These are phyloP conservation scores for Coracias cyanogaster DNA, from an alignment of 2,797 vertebrate species.

Conservation along the genomic window DNA sequence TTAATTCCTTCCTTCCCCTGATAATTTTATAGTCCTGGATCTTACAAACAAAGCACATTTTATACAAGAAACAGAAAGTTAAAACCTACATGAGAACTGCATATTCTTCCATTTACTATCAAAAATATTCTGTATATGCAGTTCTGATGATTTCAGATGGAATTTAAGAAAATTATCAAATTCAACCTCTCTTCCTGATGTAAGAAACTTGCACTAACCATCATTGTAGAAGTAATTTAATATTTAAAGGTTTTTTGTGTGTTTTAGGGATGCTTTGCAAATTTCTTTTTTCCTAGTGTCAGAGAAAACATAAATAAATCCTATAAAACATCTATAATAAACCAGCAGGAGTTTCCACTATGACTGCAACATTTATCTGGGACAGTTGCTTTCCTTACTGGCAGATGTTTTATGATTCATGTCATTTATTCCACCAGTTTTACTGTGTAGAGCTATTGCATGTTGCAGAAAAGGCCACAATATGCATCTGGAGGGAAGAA, in stretches of 20 bases:
- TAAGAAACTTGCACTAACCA: not conserved
- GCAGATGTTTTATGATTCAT: not conserved
- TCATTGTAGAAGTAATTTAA: not conserved
- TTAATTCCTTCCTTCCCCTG: not conserved
- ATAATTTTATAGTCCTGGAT: not conserved
- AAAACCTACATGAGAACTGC: not conserved
- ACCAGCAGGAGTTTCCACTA: not conserved
- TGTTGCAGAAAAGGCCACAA: not conserved
- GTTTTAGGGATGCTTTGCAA: not conserved
- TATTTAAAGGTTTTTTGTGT: not conserved
- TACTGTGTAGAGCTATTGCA: not conserved
- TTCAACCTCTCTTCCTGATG: not conserved
- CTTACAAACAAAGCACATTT: not conserved
- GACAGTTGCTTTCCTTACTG: not conserved
- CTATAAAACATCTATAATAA: not conserved
- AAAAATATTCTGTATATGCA: not conserved
- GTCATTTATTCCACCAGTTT: not conserved
- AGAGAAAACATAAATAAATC: slow-evolving; percentile 35
- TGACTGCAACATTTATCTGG: not conserved
- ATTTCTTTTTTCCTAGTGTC: not conserved
- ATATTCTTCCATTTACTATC: not conserved
- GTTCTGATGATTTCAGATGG: not conserved
- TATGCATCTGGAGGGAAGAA: not conserved
- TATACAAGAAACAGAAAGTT: not conserved
- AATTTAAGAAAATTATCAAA: not conserved